Evolutionary conservation across 2,113 vertebrate genomes (phyloP), one percentile per base, ranked within the genome.

Genomic region (Willisornis vidua): DNA sequence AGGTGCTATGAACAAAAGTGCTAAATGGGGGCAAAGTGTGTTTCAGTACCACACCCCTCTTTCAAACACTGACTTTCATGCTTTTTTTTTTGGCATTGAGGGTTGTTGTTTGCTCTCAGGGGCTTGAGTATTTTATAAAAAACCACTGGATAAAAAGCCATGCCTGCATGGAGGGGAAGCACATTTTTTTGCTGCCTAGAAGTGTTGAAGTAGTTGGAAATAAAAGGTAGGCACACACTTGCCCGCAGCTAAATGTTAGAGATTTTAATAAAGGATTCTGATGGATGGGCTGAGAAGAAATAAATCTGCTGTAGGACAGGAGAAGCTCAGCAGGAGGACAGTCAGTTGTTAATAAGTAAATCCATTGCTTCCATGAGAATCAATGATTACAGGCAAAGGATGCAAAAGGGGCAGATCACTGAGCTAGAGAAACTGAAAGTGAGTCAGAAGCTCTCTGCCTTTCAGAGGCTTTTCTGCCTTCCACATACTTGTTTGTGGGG

Each of bases 341-440:
- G 79, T 41, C 9, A 23, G 33, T 61, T 90, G 93, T 87, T 96
- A 93, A 96, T 80, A 68, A 95, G 90, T 90, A 94, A 90, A 92
- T 76, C 71, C 57, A 22, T 57, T 67, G 59, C 87, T 87, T 94
- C 81, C 35, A 5, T 48, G 82, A 80, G 90, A 82, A 92, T 81
- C 79, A 92, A 77, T 93, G 29, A 82, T 77, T 78, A 58, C 62
- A 82, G 73, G 55, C 61, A 33, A 43, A 80, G 78, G 93, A 55
- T 74, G 39, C 65, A 29, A 25, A 66, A 70, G 26, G 63, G 46
- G 17, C 55, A 74, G 81, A 43, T 88, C 67, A 7, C n/a, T 71
- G 78, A 86, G 82, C 68, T 73, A 29, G 71, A 57, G 78, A 65
- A 72, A 58, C 28, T 93, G n/a, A 17, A 48, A 92, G 57, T 31